Evolutionary conservation across 2,888 invertebrate species (phyloP), one percentile per base, ranked within the genome.

Genomic region (Agonopterix arenella): DNA sequence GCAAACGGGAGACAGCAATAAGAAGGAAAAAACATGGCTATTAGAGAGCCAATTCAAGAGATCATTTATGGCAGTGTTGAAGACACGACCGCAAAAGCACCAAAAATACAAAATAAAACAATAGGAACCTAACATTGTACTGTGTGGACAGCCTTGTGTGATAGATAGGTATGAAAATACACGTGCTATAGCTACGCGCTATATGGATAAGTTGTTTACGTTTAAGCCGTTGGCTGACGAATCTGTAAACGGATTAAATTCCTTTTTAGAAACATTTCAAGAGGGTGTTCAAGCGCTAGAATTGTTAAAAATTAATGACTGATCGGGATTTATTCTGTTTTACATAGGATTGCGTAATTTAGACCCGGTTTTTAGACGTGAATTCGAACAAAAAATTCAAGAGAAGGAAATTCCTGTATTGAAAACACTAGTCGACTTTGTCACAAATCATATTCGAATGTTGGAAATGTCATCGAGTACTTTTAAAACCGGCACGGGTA

Each of bases 161-260:
- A 50, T 11, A 40, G 45, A n/a, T n/a, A n/a, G n/a, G 11, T 50
- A 46, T 38, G 41, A 50, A 38, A 45, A 46, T 44, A 50, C 46
- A 37, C 46, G 47, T 10, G 47, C 47, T 1, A 8, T 50, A 8
- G 50, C 46, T 10, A 47, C 46, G 18, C n/a, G 8, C 2, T 47
- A 47, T 28, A 36, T 50, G 43, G 50, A 50, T 44, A 50, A 50
- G 44, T 28, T 50, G 36, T 46, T 46, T 44, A 37, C 18, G 5
- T 50, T 47, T 13, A 47, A 41, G 8, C 50, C 50, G 2, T 44
- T 50, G 18, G 11, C 16, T 1, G 2, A 16, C 16, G 46, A 44
- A 47, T 16, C 42, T 13, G 36, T n/a, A n/a, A n/a, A n/a, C n/a
- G n/a, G n/a, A n/a, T n/a, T n/a, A n/a, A n/a, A n/a, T n/a, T n/a